Evolutionary conservation across 1,140 invertebrate genomes (phyloP).

Genomic region (Paraescarpia echinospica): DNA sequence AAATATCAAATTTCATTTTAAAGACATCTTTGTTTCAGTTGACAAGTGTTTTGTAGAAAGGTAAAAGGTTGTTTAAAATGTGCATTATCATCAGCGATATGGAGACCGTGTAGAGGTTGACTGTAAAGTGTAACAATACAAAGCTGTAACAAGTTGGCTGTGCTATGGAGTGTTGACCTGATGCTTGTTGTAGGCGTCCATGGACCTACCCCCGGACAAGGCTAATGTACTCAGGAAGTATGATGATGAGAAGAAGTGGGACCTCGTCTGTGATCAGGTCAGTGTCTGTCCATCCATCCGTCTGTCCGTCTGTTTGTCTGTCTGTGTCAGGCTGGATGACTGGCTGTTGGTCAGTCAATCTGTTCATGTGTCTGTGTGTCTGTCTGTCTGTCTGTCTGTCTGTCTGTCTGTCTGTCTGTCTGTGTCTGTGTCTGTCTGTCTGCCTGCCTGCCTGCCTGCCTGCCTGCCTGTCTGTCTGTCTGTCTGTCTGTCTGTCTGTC

Average conservation of each 20-base stretch:
- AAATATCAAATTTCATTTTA: too few species aligned
- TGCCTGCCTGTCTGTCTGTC: not conserved
- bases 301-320: not conserved
- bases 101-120: too few species aligned
- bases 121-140: too few species aligned
- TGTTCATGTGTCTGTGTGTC: not conserved
- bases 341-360: not conserved
- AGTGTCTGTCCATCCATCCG: conserved; percentile 33
- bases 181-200: not conserved
- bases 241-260: conserved; percentile 98
- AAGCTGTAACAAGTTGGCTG: not conserved
- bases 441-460: too few species aligned
- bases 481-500: not conserved
- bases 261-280: conserved; percentile 98
- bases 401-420: not conserved
- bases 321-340: not conserved
- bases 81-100: too few species aligned
- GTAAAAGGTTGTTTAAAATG: too few species aligned
- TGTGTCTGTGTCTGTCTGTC: too few species aligned
- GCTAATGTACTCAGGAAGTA: conserved; percentile 95
- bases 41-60: too few species aligned
- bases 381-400: not conserved
- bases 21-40: too few species aligned
- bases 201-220: conserved; percentile 89
- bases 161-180: not conserved